phyloP scores from a whole-genome alignment of 2,888 invertebrate genomes.

The Hydrotaea cyrtoneurina region DNA sequence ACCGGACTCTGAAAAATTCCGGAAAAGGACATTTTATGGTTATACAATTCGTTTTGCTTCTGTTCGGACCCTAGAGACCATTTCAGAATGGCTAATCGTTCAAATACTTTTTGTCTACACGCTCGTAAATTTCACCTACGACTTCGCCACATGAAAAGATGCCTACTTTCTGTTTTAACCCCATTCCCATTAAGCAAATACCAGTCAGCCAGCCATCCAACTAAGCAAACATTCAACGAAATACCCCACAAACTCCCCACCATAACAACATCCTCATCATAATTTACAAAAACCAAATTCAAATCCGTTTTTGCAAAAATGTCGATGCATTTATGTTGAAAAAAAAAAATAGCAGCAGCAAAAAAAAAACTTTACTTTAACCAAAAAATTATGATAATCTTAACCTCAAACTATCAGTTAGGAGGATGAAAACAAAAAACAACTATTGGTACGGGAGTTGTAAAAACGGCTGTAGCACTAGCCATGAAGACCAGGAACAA shows the following conservation, averaged over 20 bases:
- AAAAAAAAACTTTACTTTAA: conserved; percentile 64
- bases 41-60: too few species aligned
- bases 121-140: too few species aligned
- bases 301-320: conserved; percentile 46
- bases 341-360: too few species aligned
- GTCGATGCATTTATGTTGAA: background rate
- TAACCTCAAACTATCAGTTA: conserved; percentile 74
- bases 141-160: too few species aligned
- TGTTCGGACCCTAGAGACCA: too few species aligned
- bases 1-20: too few species aligned
- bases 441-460: conserved; percentile 12
- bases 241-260: background rate
- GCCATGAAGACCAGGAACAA: conserved; percentile 23
- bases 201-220: background rate
- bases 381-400: conserved; percentile 79
- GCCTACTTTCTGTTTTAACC: conserved; percentile 62
- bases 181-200: conserved; percentile 57
- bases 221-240: background rate
- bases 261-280: conserved; percentile 47
- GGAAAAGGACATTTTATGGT: too few species aligned
- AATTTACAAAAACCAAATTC: conserved; percentile 59
- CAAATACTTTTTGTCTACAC: too few species aligned
- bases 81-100: too few species aligned
- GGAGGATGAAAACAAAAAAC: conserved; percentile 20
- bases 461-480: conserved; percentile 41